phyloP scores from a whole-genome alignment of 1,140 invertebrate species.

The Drosophila santomea region DNA sequence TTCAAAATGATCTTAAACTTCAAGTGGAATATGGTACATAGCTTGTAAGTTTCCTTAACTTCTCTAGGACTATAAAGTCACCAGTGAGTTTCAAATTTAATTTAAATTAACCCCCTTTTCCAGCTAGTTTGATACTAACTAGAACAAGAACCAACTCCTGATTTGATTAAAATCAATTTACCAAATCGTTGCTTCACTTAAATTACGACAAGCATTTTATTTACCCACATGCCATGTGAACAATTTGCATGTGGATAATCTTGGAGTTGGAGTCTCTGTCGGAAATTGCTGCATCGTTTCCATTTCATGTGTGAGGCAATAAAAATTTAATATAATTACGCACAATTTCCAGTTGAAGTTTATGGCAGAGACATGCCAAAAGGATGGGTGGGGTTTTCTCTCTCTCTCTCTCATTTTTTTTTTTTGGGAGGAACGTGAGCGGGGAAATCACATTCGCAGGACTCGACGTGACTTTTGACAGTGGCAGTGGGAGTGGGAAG shows the following conservation, averaged over 20 bases:
- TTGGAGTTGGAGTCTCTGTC: conserved; percentile 13
- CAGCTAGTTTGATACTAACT: background rate
- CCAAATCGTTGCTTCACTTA: conserved; percentile 11
- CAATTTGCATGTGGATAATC: conserved; percentile 51
- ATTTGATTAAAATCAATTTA: conserved; percentile 53
- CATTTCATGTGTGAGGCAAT: conserved; percentile 63
- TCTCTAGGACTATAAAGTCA: too few relatives aligned
- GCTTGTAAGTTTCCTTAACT: background rate
- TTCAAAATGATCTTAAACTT: too few relatives aligned
- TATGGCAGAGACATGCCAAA: conserved; percentile 56
- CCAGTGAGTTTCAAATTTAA: too few relatives aligned
- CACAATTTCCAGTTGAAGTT: conserved; percentile 80
- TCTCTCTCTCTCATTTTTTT: background rate
- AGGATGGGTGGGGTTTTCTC: background rate
- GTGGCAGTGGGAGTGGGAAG: conserved; percentile 13
- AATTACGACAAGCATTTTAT: conserved; percentile 5
- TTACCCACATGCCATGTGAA: conserved; percentile 9
- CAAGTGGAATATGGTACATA: too few relatives aligned
- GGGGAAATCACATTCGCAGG: conserved; percentile 22
- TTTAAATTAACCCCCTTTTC: background rate
- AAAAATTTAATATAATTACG: conserved; percentile 83
- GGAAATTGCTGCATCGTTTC: conserved; percentile 68
- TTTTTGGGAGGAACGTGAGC: background rate
- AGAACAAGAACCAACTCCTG: background rate
- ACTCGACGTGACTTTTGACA: conserved; percentile 73